Conservation (phyloP, 2,797 vertebrate genomes). For the Betta splendens region DNA sequence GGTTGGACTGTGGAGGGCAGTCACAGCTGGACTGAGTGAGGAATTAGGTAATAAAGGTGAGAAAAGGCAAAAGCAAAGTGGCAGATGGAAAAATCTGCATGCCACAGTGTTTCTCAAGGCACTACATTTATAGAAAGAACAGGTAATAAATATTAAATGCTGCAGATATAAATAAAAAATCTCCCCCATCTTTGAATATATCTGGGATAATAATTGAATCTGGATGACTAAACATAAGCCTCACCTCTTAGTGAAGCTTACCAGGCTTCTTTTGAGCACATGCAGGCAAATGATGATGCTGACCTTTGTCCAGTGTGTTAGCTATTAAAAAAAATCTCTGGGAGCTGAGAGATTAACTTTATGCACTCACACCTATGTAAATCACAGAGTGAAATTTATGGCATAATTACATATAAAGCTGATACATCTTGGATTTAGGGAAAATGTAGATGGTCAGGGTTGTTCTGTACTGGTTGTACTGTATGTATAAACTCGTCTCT, state of each 20-base stretch:
- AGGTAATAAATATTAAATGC: not conserved
- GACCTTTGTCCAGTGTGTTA: constrained; percentile 1
- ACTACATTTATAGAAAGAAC: not conserved
- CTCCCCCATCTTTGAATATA: not conserved
- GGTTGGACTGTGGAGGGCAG: constrained; percentile 17
- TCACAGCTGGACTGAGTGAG: constrained; percentile 51
- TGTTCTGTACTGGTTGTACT: not conserved
- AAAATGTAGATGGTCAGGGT: not conserved
- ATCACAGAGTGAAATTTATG: not conserved
- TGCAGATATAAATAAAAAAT: not conserved
- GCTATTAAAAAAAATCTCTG: not conserved
- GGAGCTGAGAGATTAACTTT: constrained; percentile 11
- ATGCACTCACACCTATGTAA: not conserved
- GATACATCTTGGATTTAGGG: not conserved
- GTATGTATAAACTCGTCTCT: no score
- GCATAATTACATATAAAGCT: not conserved
- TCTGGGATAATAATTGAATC: not conserved
- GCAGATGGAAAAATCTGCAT: not conserved
- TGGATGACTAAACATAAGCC: not conserved
- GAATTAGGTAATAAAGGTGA: constrained; percentile 26
- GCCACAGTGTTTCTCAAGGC: not conserved
- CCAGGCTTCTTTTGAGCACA: constrained; percentile 1
- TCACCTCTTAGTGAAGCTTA: not conserved
- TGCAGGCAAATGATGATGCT: not conserved
- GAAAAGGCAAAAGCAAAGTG: not conserved